Base-by-base conservation (phyloP, 2,113 vertebrate species). In the Notothenia coriiceps region DNA sequence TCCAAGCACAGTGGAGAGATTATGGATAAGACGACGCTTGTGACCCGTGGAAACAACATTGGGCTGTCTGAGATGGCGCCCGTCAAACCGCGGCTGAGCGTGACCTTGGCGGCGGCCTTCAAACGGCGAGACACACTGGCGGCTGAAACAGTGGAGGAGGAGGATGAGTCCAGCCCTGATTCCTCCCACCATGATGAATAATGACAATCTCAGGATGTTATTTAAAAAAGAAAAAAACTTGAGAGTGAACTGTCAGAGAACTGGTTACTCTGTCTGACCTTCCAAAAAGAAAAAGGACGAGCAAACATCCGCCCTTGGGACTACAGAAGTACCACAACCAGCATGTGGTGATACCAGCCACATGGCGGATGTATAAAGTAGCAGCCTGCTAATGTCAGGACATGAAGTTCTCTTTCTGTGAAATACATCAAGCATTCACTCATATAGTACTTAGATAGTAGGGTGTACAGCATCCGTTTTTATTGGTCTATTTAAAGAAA, bases 21-120 rank as follows among this genome's bases (percentile, higher is more conserved):
- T 76, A 99, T 99, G 97, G 98, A 99, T 93, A 99, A 97, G 94
- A 97, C 98, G 0, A 96, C 97, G 29, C 96, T 99, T 79, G 98
- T 99, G 80, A 96, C 95, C 91, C 97, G 95, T 89, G 95, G 95
- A 86, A 98, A 99, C 92, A 97, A 97, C 91, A 98, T 99, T 64
- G 96, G 95, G 72, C 88, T 99, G 85, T 96, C 97, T 0, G 98
- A 99, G 94, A 95, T 99, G 80, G 96, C 95, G 17, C 96, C 97
- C 0, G 97, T 98, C 81, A 98, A 97, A 55, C 97, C 97, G 2
- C 95, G 97, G 2, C 96, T 98, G 74, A 98, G 96, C 71, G 91
- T 98, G 81, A 96, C 96, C 79, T 91, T 97, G 90, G 97, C 95
- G 22, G 95, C 96, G 6, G 96, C 97, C 50, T 99, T 98, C 90